phyloP scores from a whole-genome alignment of 2,797 vertebrate species.

The Cottoperca gobio region DNA sequence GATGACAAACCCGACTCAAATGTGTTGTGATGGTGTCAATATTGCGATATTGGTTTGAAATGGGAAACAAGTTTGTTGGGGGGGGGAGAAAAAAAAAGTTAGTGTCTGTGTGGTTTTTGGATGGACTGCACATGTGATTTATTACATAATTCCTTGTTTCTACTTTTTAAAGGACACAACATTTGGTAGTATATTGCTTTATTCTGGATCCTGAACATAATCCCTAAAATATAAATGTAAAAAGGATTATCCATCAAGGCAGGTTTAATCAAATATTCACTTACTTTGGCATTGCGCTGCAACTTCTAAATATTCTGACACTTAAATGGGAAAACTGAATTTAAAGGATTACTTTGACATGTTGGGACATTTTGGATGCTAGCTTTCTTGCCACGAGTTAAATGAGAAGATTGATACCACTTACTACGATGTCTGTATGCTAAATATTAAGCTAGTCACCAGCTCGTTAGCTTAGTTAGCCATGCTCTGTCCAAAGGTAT shows the following conservation, averaged over 20 bases:
- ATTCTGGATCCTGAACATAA: slow-evolving; percentile 41
- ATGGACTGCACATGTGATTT: not conserved
- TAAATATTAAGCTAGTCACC: not conserved
- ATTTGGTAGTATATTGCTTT: slow-evolving; percentile 17
- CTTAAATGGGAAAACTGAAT: not conserved
- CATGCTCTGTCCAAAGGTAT: not conserved
- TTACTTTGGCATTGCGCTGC: slow-evolving; percentile 44
- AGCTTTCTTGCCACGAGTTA: not conserved
- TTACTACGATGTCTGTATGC: not conserved
- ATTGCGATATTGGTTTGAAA: slow-evolving; percentile 84
- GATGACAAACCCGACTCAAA: slow-evolving; percentile 75
- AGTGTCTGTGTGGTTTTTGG: slow-evolving; percentile 69
- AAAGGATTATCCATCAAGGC: slow-evolving; percentile 8
- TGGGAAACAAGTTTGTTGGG: slow-evolving; percentile 84
- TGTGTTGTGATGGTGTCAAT: slow-evolving; percentile 85
- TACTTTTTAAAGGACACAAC: not conserved
- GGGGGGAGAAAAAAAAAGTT: slow-evolving; percentile 71
- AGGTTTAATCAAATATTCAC: slow-evolving; percentile 29
- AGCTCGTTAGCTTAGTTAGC: not conserved
- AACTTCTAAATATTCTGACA: slow-evolving; percentile 37
- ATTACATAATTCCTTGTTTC: not conserved
- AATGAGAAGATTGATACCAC: not conserved
- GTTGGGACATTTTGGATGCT: not conserved
- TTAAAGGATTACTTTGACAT: slow-evolving; percentile 2
- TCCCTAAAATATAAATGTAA: slow-evolving; percentile 19